Conservation (phyloP, 2,888 invertebrate genomes). For the Netelia melanura region DNA sequence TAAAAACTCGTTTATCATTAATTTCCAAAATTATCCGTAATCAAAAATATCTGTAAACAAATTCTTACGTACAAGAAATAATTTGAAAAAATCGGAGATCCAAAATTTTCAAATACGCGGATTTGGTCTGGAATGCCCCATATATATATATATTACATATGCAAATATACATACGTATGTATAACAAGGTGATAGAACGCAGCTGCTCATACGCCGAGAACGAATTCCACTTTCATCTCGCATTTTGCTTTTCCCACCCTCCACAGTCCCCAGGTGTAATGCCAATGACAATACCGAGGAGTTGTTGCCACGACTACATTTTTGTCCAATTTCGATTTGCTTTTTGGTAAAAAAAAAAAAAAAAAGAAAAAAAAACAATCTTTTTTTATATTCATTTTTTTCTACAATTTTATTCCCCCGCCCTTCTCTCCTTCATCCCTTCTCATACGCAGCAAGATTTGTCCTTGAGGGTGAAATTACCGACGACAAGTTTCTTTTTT, state of each 20-base stretch:
- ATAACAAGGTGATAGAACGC: conserved; percentile 52
- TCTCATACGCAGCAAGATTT: conserved; percentile 19
- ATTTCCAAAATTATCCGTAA: too few relatives aligned
- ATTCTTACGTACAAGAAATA: too few relatives aligned
- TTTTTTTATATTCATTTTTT: too few relatives aligned
- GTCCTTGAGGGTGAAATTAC: conserved; percentile 56
- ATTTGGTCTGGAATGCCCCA: too few relatives aligned
- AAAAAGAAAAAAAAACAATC: too few relatives aligned
- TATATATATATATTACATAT: conserved; percentile 8
- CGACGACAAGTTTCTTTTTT: conserved; percentile 29
- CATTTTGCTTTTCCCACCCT: conserved; percentile 26
- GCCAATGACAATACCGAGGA: conserved; percentile 59
- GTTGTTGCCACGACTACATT: conserved; percentile 8
- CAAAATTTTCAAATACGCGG: too few relatives aligned
- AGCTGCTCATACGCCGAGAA: conserved; percentile 56
- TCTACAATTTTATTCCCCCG: neutral
- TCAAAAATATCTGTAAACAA: too few relatives aligned
- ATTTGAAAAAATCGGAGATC: too few relatives aligned
- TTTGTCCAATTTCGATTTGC: conserved; percentile 12
- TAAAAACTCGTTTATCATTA: too few relatives aligned
- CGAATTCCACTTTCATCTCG: conserved; percentile 54
- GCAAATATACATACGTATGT: conserved; percentile 22
- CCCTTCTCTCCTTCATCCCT: too few relatives aligned
- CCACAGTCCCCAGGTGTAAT: conserved; percentile 61
- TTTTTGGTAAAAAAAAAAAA: neutral